Evolutionary conservation across 1,140 invertebrate genomes (phyloP).

Genomic region (Procambarus virginalis): DNA sequence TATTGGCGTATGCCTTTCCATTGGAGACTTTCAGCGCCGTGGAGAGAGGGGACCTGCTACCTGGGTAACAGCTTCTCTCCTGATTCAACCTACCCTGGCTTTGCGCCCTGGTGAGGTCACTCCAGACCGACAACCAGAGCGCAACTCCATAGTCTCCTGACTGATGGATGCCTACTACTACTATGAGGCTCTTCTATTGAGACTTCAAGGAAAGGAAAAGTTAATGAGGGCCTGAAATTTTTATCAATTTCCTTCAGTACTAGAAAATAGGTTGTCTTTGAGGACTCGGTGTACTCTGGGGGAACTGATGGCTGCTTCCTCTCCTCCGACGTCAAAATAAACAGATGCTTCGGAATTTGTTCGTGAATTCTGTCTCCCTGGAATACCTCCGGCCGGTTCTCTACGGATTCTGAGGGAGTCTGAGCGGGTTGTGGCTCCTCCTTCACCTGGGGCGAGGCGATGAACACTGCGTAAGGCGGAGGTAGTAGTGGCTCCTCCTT

Average conservation of each 20-base stretch:
- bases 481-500: too few relatives aligned
- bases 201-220: constrained; percentile 26
- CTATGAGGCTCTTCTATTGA: constrained; percentile 4
- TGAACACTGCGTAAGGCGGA: neutral
- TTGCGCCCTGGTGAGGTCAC: too few relatives aligned
- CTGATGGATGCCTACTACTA: too few relatives aligned
- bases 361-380: neutral
- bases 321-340: constrained; percentile 16
- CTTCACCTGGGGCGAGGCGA: neutral
- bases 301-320: neutral
- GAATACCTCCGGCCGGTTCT: neutral
- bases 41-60: too few relatives aligned
- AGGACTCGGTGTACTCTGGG: neutral
- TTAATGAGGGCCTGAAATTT: constrained; percentile 28
- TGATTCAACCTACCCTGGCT: too few relatives aligned
- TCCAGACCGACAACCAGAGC: too few relatives aligned
- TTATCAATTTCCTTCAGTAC: neutral
- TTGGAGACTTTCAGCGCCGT: too few relatives aligned
- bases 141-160: too few relatives aligned
- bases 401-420: neutral
- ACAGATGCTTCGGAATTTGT: constrained; percentile 12
- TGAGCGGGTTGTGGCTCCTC: neutral
- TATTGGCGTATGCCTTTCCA: too few relatives aligned
- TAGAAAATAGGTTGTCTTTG: neutral
- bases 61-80: too few relatives aligned